Base-by-base conservation (phyloP, 2,113 vertebrate genomes). In the Dromiciops gliroides region DNA sequence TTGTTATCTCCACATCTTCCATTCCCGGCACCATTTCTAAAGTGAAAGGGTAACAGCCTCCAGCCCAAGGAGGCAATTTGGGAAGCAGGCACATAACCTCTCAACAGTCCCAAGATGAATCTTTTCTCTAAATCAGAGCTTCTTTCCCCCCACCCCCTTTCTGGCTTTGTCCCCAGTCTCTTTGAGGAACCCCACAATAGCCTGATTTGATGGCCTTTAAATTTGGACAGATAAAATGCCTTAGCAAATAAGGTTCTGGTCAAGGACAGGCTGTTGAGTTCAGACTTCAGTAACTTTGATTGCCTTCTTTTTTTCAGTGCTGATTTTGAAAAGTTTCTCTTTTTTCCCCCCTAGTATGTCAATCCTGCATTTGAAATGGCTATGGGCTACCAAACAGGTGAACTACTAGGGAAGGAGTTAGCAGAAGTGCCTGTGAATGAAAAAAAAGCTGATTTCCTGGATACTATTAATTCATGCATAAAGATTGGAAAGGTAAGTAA, bases 361-460 rank as follows among this genome's bases (percentile, higher is more conserved):
- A 99, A 99, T 98, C 99, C 99, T 97, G 99, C 99, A 91, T 99
- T 99, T 90, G 99, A 99, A 98, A 99, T 98, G 95, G 99, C 99
- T 95, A 99, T 99, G 99, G 99, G 99, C 97, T 99, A 99, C 98
- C 99, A 99, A 98, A 98, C 99, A 97, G 99, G 99, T 60, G 99
- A 99, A 98, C 98, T 99, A 93, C 98, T 99, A 98, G 99, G 99
- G 97, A 99, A 99, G 98, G 99, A 99, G 97, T 98, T 99, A 97
- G 99, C 99, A 97, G 99, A 99, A 99, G 99, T 99, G 99, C 99
- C 99, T 99, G 98, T 99, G 98, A 99, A 99, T 98, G 99, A 99
- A 97, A 99, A 99, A 98, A 99, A 99, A 98, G 98, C 99, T 95
- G 99, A 99, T 98, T 99, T 99, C 98, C 99, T 99, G 95, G 99